These are phyloP conservation scores for Takifugu flavidus DNA, from an alignment of 2,113 vertebrate genomes.

Conservation along the genomic window DNA sequence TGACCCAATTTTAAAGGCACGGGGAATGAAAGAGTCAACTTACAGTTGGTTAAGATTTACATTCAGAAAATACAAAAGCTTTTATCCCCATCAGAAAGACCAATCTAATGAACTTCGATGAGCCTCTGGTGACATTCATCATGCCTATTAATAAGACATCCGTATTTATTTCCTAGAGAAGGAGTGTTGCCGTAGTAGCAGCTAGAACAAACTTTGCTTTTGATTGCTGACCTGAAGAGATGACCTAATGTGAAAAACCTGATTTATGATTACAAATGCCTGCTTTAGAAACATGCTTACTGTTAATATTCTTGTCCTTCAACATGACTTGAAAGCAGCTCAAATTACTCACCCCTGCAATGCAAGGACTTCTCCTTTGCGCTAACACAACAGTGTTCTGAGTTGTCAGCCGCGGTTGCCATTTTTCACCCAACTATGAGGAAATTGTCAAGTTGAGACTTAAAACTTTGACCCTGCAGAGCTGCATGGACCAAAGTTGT, in stretches of 20 bases:
- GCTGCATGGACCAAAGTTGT: slow-evolving; percentile 13
- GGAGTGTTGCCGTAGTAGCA: neutral
- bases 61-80: neutral
- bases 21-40: neutral
- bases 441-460: neutral
- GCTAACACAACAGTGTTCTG: neutral
- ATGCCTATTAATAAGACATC: neutral
- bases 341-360: slow-evolving; percentile 15
- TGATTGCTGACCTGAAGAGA: neutral
- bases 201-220: neutral
- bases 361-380: slow-evolving; percentile 23
- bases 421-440: neutral
- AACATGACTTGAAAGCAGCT: slow-evolving; percentile 36
- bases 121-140: neutral
- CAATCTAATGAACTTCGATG: neutral
- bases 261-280: slow-evolving; percentile 18
- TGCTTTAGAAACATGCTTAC: slow-evolving; percentile 5
- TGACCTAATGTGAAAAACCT: neutral
- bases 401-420: neutral
- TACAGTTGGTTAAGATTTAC: neutral
- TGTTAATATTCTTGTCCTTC: slow-evolving; percentile 56
- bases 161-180: neutral
- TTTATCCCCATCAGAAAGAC: neutral
- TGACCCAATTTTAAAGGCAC: neutral
- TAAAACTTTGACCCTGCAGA: neutral